Conservation (phyloP, 2,888 invertebrate species). For the Synergus laeviventris region DNA sequence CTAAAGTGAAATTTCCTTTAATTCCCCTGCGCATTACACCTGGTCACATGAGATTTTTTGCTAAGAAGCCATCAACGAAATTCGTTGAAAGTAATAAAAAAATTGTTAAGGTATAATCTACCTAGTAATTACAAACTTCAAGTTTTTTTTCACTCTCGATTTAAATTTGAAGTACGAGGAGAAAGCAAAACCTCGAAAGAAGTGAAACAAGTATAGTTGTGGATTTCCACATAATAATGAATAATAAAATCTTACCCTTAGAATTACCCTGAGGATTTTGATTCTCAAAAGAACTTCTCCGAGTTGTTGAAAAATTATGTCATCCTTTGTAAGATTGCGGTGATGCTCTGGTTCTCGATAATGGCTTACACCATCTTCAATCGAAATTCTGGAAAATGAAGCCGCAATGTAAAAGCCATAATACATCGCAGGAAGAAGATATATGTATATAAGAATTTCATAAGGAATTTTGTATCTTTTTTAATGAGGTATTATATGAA, state of each 20-base stretch:
- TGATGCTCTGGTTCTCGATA: slow-evolving; percentile 47
- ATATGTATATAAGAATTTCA: too few species aligned
- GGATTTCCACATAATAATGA: background rate
- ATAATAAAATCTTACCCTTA: background rate
- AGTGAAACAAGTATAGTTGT: background rate
- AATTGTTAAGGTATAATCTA: background rate
- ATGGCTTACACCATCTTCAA: slow-evolving; percentile 40
- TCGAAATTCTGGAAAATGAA: slow-evolving; percentile 27
- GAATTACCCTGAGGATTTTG: background rate
- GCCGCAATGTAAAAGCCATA: background rate
- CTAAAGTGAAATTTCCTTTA: slow-evolving; percentile 43
- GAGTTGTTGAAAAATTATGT: slow-evolving; percentile 37
- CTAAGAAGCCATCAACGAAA: slow-evolving; percentile 40
- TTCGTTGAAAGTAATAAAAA: background rate
- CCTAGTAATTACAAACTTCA: background rate
- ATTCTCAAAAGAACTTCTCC: background rate
- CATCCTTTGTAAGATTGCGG: slow-evolving; percentile 45
- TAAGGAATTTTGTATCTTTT: too few species aligned
- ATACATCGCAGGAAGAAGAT: background rate
- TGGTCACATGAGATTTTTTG: slow-evolving; percentile 54
- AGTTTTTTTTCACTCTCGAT: background rate
- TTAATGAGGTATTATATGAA: too few species aligned
- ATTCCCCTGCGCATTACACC: slow-evolving; percentile 54
- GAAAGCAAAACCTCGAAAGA: background rate
- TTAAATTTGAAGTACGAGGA: background rate